Conservation (phyloP, 2,113 vertebrate genomes). For the Phyllostomus discolor region DNA sequence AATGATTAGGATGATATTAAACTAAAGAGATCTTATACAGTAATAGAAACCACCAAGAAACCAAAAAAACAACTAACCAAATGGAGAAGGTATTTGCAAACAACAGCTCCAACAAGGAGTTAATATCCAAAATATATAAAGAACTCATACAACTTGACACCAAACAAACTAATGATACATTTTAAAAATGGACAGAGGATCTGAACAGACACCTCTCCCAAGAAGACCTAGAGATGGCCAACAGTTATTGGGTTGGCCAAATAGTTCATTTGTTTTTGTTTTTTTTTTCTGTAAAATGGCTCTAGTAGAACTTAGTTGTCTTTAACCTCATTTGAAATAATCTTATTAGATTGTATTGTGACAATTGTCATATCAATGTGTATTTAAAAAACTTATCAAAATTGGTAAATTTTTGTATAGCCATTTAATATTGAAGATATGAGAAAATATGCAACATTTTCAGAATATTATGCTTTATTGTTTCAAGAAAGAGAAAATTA, state of each 20-base stretch:
- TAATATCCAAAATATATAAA: neutral
- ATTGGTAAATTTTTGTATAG: too few relatives aligned
- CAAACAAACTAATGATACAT: neutral
- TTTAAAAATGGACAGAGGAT: neutral
- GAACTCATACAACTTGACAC: neutral
- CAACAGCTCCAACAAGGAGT: neutral
- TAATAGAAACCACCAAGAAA: neutral
- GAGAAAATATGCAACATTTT: too few relatives aligned
- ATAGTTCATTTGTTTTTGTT: too few relatives aligned
- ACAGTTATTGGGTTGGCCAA: neutral
- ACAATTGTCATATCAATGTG: too few relatives aligned
- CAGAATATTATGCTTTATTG: too few relatives aligned
- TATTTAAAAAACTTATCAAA: too few relatives aligned
- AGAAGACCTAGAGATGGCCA: neutral
- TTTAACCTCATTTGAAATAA: too few relatives aligned
- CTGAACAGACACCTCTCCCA: neutral
- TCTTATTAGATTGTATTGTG: too few relatives aligned
- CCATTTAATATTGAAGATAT: too few relatives aligned
- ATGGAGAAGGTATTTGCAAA: neutral
- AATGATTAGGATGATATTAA: neutral
- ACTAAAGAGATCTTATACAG: neutral
- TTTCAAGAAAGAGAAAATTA: too few relatives aligned
- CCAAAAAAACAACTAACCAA: neutral
- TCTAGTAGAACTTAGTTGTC: too few relatives aligned
- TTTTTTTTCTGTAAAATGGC: too few relatives aligned